Evolutionary conservation across 2,888 invertebrate genomes (phyloP), one percentile per base, ranked within the genome.

Genomic region (Linnaemya tessellans): DNA sequence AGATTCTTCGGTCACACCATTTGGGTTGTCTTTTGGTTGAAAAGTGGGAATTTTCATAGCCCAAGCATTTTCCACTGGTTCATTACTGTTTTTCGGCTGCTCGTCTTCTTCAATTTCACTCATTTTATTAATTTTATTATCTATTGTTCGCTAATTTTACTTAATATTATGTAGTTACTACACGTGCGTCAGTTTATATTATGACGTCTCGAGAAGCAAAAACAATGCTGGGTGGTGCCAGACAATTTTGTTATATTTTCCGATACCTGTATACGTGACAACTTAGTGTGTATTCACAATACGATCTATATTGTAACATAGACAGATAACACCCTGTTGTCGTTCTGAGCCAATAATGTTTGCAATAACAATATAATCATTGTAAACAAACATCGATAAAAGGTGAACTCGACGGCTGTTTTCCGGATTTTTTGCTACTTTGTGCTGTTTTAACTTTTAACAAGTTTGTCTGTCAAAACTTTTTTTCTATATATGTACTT

Each of bases 41-140:
- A 99, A 99, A 89, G 95, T 94, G 0, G 98, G 97, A 86, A 98
- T 95, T 94, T 97, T 96, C 93, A 97, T 92, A 5, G 94, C 93
- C 97, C 98, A 98, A 0, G 97, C 97, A 93, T 97, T 96, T 64
- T 96, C 96, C 25, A 97, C 94, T 0, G 96, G 95, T 4, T 94
- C 95, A 2, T 90, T 91, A 0, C 88, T 88, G 9, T 88, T 89
- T 35, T 91, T 91, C 0, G 75, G 56, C 0, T 75, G 74, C 10
- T 88, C 89, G 1, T 90, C 90, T 1, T 56, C 80, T 54, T 91
- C 91, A 38, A 77, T 88, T 25, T 90, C 92, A 79, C 89, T 90
- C 92, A 92, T 92, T 54, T 75, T 18, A 5, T 30, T 30, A 30
- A 30, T 30, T 22, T n/a, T 4, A 15, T 49, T 30, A 30, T 4